Conservation (phyloP, 2,797 vertebrate species). For the Aselliscus stoliczkanus region DNA sequence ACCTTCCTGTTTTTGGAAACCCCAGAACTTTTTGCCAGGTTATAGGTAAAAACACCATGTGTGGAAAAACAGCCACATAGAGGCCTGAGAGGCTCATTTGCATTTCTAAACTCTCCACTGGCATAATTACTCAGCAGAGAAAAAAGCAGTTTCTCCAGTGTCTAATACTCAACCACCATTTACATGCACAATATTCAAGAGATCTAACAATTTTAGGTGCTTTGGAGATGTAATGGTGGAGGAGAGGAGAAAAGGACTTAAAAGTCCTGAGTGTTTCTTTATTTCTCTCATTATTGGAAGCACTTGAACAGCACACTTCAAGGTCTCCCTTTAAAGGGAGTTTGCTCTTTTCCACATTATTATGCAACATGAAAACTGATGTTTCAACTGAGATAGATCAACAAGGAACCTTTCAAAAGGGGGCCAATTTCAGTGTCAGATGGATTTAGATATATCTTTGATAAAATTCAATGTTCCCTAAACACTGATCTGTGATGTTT, state of each 20-base stretch:
- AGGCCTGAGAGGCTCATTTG: neutral
- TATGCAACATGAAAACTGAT: slow-evolving; percentile 36
- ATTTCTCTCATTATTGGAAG: slow-evolving; percentile 15
- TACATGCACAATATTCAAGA: neutral
- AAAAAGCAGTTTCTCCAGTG: neutral
- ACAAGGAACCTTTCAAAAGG: slow-evolving; percentile 12
- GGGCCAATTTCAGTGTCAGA: neutral
- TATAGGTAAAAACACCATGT: neutral
- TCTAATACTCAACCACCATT: neutral
- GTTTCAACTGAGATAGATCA: slow-evolving; percentile 25
- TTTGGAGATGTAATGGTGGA: slow-evolving; percentile 12
- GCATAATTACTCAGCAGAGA: neutral
- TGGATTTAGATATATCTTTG: slow-evolving; percentile 3
- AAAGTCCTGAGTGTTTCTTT: neutral
- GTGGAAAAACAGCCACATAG: neutral
- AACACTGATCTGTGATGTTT: neutral
- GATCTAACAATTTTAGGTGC: neutral
- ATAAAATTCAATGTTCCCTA: neutral
- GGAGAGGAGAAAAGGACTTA: slow-evolving; percentile 1
- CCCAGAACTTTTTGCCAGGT: neutral
- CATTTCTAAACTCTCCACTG: slow-evolving; percentile 21
- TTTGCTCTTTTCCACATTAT: slow-evolving; percentile 6
- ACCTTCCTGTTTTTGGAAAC: neutral
- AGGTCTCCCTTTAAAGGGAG: neutral
- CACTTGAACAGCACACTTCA: neutral